Percentiles rank a stretch among this genome's conserved stretches.
phyloP scores from a whole-genome alignment of 1,140 invertebrate species.

The Drosophila truncata region DNA sequence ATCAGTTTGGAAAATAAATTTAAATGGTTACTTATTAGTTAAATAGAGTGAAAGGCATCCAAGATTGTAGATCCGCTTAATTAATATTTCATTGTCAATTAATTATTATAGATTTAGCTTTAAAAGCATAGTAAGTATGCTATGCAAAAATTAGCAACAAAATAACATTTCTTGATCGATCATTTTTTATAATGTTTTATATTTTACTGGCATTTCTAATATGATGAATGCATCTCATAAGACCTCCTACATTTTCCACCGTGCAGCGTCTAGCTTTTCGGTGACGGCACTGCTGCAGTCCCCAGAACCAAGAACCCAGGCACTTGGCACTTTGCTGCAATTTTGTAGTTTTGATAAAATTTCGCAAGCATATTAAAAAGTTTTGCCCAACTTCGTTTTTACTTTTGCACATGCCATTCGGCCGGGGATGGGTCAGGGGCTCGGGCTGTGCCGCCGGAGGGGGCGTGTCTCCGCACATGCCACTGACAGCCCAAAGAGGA shows the following conservation, averaged over 20 bases:
- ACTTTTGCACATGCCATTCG: constrained; percentile 78
- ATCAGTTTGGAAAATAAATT: too few relatives aligned
- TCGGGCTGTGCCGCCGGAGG: not conserved
- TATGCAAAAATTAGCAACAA: not conserved
- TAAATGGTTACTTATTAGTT: not conserved
- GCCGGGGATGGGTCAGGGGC: constrained; percentile 8
- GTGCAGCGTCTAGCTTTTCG: constrained; percentile 30
- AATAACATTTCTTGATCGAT: not conserved
- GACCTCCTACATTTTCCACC: not conserved
- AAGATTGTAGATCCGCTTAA: too few relatives aligned
- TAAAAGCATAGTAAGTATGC: too few relatives aligned
- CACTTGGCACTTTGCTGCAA: constrained; percentile 83
- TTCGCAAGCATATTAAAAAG: constrained; percentile 84
- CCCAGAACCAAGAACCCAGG: constrained; percentile 58
- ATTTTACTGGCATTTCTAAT: not conserved
- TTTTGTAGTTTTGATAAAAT: constrained; percentile 84
- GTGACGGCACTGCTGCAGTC: constrained; percentile 38
- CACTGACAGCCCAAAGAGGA: constrained; percentile 68
- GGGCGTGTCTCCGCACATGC: constrained; percentile 63
- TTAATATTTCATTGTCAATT: not conserved
- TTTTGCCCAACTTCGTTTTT: constrained; percentile 82
- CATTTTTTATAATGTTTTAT: not conserved
- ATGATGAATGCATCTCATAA: not conserved
- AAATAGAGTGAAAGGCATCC: not conserved
- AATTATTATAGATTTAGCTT: too few relatives aligned